Evolutionary conservation across 2,113 vertebrate genomes (phyloP).

Genomic region (Rhabdornis inornatus): DNA sequence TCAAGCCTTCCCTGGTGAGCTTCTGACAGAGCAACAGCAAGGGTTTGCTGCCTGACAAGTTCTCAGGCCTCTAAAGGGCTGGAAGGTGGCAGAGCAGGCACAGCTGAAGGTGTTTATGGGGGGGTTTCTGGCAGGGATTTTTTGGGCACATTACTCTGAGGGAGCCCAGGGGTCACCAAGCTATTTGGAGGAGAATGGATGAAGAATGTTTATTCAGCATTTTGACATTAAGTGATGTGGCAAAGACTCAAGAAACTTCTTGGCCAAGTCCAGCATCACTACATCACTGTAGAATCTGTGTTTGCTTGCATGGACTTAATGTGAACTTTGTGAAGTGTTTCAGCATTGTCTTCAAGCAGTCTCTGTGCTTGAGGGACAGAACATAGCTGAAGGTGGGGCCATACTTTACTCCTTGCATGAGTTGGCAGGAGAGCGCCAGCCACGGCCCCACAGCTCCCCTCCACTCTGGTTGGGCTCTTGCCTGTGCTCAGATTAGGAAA

Average conservation of each 20-base stretch:
- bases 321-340: neutral
- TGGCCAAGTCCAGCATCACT: neutral
- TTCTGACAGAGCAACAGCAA: neutral
- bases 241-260: neutral
- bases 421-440: neutral
- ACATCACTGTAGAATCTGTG: neutral
- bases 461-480: neutral
- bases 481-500: rapidly evolving
- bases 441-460: rapidly evolving
- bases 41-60: neutral
- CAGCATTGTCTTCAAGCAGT: neutral
- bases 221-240: neutral
- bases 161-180: neutral
- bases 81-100: neutral
- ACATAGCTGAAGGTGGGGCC: neutral
- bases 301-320: neutral
- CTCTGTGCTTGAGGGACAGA: rapidly evolving
- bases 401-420: neutral
- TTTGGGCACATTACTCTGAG: neutral
- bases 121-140: neutral
- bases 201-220: neutral
- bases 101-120: neutral
- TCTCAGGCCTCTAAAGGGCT: neutral
- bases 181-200: neutral
- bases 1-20: neutral